Conservation (phyloP, 2,113 vertebrate genomes). For the Camelus bactrianus region DNA sequence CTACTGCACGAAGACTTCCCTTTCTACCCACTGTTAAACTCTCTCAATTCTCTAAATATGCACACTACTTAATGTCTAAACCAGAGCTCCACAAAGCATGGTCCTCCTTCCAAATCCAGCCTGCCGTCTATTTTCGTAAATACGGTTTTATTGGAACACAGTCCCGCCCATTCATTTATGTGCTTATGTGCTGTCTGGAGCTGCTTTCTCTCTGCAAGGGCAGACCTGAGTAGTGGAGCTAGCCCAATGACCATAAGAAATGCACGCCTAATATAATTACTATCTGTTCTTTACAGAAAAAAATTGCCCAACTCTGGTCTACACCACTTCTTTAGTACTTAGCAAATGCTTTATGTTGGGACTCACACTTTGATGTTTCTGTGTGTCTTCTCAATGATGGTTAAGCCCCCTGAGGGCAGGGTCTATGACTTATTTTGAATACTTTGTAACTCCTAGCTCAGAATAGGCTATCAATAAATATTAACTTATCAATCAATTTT, state of each 20-base stretch:
- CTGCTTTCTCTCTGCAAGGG: not conserved
- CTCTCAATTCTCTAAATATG: not conserved
- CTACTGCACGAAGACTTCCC: not conserved
- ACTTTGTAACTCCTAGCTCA: not conserved
- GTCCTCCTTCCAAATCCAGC: not conserved
- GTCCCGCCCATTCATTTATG: not conserved
- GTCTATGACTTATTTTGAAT: not conserved
- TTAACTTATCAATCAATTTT: not conserved
- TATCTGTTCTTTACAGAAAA: slow-evolving; percentile 21
- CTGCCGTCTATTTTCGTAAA: not conserved
- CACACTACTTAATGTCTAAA: not conserved
- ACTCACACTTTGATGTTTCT: not conserved
- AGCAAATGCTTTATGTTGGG: not conserved
- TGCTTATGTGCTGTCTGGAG: not conserved
- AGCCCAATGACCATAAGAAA: not conserved
- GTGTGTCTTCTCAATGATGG: not conserved
- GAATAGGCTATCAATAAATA: slow-evolving; percentile 6
- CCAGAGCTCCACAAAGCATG: not conserved
- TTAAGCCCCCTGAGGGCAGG: not conserved
- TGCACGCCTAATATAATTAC: not conserved
- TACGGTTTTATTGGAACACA: not conserved
- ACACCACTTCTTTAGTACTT: not conserved
- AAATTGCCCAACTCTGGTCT: not conserved
- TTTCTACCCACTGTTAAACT: not conserved
- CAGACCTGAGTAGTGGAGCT: not conserved